Percentiles rank a stretch among this genome's conserved stretches.
Conservation (phyloP, 2,113 vertebrate genomes). For the Daubentonia madagascariensis region DNA sequence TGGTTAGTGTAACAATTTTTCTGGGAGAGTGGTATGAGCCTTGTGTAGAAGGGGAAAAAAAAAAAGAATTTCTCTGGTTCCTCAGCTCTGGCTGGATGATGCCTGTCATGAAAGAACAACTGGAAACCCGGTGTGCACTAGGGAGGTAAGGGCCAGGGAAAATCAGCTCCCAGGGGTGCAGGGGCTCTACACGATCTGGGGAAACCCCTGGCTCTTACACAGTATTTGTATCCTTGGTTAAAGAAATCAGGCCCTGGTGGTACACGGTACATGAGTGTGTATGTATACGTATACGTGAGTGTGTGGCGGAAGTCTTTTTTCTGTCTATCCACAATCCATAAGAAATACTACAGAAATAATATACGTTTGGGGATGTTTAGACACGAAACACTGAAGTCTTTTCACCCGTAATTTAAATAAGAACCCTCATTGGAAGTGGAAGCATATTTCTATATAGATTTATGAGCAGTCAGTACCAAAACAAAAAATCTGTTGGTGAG, state of each 20-base stretch:
- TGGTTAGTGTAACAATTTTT: neutral
- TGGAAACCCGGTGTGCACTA: neutral
- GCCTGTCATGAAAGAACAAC: neutral
- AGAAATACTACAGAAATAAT: neutral
- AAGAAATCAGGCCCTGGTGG: neutral
- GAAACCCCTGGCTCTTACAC: neutral
- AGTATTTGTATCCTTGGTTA: neutral
- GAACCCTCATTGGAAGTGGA: neutral
- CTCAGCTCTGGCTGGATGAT: neutral
- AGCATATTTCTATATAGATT: neutral
- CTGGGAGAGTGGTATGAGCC: neutral
- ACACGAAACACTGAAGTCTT: neutral
- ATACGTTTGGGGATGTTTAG: neutral
- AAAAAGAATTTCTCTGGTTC: neutral
- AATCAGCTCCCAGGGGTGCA: accelerated
- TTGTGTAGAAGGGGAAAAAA: neutral
- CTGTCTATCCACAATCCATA: neutral
- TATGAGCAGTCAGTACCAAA: neutral
- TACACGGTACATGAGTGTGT: neutral
- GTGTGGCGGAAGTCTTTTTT: neutral
- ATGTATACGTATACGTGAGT: too few relatives aligned
- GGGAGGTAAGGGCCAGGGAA: neutral
- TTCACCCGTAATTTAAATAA: neutral
- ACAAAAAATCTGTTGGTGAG: neutral
- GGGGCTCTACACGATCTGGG: neutral